Evolutionary conservation across 2,797 vertebrate species (phyloP).

Genomic region (Sciurus vulgaris): DNA sequence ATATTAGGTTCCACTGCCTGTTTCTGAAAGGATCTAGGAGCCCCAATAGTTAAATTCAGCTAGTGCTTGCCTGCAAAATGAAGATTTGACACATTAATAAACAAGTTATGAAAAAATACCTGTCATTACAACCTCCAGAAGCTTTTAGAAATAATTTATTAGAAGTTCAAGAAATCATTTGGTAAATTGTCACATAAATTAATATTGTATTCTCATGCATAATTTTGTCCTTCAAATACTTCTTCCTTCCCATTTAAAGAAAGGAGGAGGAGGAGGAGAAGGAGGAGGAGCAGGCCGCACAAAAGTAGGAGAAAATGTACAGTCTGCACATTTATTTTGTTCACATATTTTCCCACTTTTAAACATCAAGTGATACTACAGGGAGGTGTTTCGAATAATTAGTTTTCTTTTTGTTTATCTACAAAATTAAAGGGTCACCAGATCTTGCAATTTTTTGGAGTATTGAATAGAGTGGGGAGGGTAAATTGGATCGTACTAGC

Average conservation of each 20-base stretch:
- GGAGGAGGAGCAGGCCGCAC: not conserved
- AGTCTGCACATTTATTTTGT: not conserved
- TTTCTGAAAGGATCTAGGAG: not conserved
- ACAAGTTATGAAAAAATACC: not conserved
- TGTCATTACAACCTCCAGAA: not conserved
- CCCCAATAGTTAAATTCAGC: not conserved
- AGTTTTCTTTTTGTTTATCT: not conserved
- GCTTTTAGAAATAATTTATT: constrained; percentile 51
- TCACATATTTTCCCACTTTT: not conserved
- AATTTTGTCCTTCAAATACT: not conserved
- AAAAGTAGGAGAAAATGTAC: not conserved
- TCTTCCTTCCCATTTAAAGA: not conserved
- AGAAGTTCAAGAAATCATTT: not conserved
- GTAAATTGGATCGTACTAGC: not conserved
- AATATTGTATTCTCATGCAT: constrained; percentile 3
- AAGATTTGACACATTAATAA: not conserved
- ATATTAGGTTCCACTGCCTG: not conserved
- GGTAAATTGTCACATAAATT: constrained; percentile 7
- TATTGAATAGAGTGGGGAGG: not conserved
- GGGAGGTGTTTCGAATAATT: not conserved
- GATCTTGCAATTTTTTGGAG: not conserved
- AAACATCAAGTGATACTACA: not conserved
- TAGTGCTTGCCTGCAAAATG: not conserved
- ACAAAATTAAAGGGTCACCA: not conserved
- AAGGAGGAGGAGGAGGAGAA: not conserved